Base-by-base conservation (phyloP, 2,797 vertebrate genomes). In the Sitta carolinensis region DNA sequence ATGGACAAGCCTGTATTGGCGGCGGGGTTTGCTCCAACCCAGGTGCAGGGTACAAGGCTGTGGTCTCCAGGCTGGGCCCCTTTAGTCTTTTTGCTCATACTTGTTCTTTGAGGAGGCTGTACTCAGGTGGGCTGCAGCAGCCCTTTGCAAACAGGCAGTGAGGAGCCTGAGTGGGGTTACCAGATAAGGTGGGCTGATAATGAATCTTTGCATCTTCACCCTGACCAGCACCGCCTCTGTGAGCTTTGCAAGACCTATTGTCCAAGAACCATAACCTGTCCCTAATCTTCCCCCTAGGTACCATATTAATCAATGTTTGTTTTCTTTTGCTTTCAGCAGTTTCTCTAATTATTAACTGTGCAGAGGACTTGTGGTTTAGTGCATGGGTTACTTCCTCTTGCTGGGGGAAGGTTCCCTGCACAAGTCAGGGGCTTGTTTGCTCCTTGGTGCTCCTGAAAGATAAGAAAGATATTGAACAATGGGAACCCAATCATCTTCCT, bases 281-380 rank as follows among this genome's bases (percentile, higher is more conserved):
- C 58, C 54, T 87, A 87, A 80, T 61, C 84, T 76, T 58, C 34
- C n/a, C 17, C 11, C 1, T n/a, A 70, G 43, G 32, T 40, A 76
- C 16, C 19, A 70, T 69, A 87, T 81, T 42, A 90, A 87, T 81
- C 5, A 4, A 7, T 4, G 5, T 27, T 86, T 91, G 58, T 66
- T 90, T 83, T 70, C 69, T 43, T 81, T 75, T 80, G 38, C 54
- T 94, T 95, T 91, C 81, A 87, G 45, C 47, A 48, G 62, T 19
- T 74, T 90, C 75, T 89, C 43, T 74, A 94, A 94, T 89, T 72
- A 95, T 94, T 93, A 93, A 95, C 86, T 4, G 1, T 27, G 47
- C 45, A 48, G 52, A 94, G 34, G 27, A 27, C 48, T 75, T 51
- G 48, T 62, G 29, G 59, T 82, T 89, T 74, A 66, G 45, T 9